Conservation (phyloP, 2,888 invertebrate genomes). For the Ceriagrion tenellum region DNA sequence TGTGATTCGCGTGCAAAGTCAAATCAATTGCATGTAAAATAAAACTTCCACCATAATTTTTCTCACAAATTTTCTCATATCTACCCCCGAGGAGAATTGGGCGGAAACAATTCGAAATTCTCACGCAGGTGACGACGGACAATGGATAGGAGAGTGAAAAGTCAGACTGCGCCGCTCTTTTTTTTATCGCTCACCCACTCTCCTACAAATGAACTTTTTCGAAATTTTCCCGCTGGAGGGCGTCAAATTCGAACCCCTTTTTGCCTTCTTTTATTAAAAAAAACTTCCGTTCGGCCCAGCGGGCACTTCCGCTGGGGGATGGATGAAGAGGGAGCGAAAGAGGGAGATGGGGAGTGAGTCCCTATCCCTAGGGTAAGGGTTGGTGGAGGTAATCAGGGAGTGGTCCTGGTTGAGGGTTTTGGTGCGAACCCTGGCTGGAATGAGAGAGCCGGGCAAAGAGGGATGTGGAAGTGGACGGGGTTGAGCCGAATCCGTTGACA, state of each 20-base stretch:
- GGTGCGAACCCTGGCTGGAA: neutral
- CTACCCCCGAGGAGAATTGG: neutral
- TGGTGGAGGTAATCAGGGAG: neutral
- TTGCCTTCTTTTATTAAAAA: neutral
- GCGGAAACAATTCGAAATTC: neutral
- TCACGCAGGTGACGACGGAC: neutral
- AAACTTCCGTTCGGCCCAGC: neutral
- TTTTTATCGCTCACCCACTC: neutral
- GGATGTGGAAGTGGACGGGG: neutral
- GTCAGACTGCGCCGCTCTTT: neutral
- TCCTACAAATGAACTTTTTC: neutral
- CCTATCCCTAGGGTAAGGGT: neutral
- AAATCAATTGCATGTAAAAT: neutral
- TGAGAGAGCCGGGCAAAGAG: neutral
- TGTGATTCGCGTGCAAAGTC: neutral
- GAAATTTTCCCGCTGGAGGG: neutral
- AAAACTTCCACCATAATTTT: neutral
- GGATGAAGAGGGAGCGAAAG: neutral
- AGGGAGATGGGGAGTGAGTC: neutral
- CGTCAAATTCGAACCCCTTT: neutral
- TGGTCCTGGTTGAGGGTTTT: neutral
- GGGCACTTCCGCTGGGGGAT: neutral
- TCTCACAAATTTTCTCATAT: neutral
- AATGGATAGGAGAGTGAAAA: neutral
- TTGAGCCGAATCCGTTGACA: neutral